Percentiles rank a stretch among this genome's conserved stretches.
phyloP scores from a whole-genome alignment of 2,797 vertebrate genomes.

The Onychomys leucogaster region DNA sequence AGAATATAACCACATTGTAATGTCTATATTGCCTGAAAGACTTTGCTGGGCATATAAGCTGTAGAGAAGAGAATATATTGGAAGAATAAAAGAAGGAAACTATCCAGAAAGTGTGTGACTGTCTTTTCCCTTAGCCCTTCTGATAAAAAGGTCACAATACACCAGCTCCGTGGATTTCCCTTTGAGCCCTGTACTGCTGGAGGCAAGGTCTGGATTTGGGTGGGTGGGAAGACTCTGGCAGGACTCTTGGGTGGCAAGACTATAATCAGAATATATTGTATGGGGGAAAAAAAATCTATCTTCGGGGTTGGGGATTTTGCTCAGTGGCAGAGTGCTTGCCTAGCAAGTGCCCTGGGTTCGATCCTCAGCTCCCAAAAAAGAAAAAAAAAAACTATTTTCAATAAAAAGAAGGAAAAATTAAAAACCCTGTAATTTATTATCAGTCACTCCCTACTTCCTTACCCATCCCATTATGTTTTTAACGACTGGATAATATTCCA shows the following conservation, averaged over 20 bases:
- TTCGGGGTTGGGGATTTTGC: too few species aligned
- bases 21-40: not conserved
- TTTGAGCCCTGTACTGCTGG: not conserved
- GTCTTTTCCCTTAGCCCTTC: not conserved
- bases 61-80: not conserved
- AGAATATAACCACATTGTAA: not conserved
- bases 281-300: not conserved
- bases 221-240: not conserved
- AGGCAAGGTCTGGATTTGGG: not conserved
- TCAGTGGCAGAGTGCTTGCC: too few species aligned
- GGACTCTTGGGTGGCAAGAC: not conserved
- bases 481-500: not conserved
- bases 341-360: too few species aligned
- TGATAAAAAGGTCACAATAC: not conserved
- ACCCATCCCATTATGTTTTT: not conserved
- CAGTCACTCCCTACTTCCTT: not conserved
- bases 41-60: not conserved
- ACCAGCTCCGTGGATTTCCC: not conserved
- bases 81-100: not conserved
- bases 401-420: too few species aligned
- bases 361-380: too few species aligned
- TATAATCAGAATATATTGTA: not conserved
- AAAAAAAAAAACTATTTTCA: not conserved
- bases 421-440: not conserved
- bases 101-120: not conserved